phyloP scores from a whole-genome alignment of 2,888 invertebrate species.

The Platerodrilus igneus region DNA sequence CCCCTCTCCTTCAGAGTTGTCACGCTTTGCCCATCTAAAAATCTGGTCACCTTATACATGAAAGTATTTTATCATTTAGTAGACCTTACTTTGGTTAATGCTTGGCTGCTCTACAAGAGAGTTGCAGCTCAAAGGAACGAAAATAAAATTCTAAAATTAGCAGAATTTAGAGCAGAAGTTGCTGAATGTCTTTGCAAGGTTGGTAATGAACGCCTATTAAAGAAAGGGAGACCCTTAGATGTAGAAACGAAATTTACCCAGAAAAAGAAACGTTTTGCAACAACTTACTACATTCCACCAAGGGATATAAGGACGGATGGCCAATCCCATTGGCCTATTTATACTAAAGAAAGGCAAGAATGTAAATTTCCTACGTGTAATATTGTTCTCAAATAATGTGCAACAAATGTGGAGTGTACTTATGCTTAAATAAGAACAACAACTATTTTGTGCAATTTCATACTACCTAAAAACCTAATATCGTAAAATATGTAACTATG shows the following conservation, averaged over 20 bases:
- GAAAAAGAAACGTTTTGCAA: conserved; percentile 6
- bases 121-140: conserved; percentile 8
- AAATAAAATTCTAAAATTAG: conserved; percentile 19
- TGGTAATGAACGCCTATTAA: background rate
- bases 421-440: too few species aligned
- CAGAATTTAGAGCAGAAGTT: conserved; percentile 24
- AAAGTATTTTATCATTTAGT: conserved; percentile 16
- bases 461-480: too few species aligned
- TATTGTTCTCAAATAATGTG: too few species aligned
- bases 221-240: conserved; percentile 5
- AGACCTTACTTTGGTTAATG: conserved; percentile 12
- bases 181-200: conserved; percentile 11
- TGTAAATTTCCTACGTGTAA: too few species aligned
- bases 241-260: background rate
- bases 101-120: conserved; percentile 15
- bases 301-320: too few species aligned
- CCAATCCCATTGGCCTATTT: background rate
- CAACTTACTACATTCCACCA: too few species aligned
- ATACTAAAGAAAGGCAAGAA: background rate
- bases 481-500: too few species aligned
- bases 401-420: too few species aligned
- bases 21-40: too few species aligned
- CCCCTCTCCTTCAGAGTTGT: too few species aligned
- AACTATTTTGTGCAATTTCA: too few species aligned
- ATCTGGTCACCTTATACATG: too few species aligned